Conservation (phyloP, 2,113 vertebrate genomes). For the cattle (Bos taurus) region ARS-UCD2.0 NC_037349.1:52851001-52851500, state of each 20-base stretch:
- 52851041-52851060: not conserved
- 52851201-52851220: not conserved
- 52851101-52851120: not conserved
- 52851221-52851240: not conserved
- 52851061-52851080: not conserved
- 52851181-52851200: not conserved
- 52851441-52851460: not conserved
- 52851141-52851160: not conserved
- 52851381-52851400: not conserved
- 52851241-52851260: not conserved
- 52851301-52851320: fast-evolving
- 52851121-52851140: not conserved
- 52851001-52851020: not conserved
- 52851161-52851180: not conserved
- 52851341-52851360: not conserved
- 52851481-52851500: not conserved
- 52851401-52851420: not conserved
- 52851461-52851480: not conserved
- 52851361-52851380: not conserved
- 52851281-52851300: not conserved
- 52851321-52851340: not conserved
- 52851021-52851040: not conserved
- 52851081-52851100: not conserved
- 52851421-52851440: not conserved
- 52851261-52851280: not conserved